Evolutionary conservation across 2,113 vertebrate species (phyloP), one percentile per base, ranked within the genome.

Genomic region (Patagioenas fasciata): DNA sequence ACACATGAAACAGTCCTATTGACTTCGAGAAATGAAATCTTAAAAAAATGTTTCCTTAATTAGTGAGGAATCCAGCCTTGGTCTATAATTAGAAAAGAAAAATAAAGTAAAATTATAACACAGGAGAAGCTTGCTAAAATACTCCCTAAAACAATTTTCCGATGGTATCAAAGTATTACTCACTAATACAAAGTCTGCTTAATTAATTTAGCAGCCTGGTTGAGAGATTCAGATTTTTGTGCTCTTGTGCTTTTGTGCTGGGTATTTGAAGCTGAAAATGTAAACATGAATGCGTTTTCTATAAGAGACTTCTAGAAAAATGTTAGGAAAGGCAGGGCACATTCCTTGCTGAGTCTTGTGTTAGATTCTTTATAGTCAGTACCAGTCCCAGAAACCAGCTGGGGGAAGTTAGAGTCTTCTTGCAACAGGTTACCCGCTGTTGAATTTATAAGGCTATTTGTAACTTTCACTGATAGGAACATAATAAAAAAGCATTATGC

Each of bases 251-350:
- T 96, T 96, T 96, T 96, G 80, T 96, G 74, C 71, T 64, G 80
- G 51, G 21, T 91, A 87, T 96, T 91, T 91, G 96, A 97, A 96
- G 95, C 88, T 92, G 91, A 94, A 96, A 84, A 93, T 89, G 54
- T 88, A 91, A 95, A 92, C 77, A 87, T 57, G 87, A 97, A 70
- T 94, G 53, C 51, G 50, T 94, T 94, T 95, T 93, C 75, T 93
- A 4, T 91, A 53, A 71, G 13, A 62, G 77, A 78, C 85, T 95
- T 85, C 51, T 44, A 78, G 73, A 95, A 84, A 80, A 85, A 91
- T 88, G 72, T 85, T 42, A 75, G 80, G 75, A 81, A 87, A 96
- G 71, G 85, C 56, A 97, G 86, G 95, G 73, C 75, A 80, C 83
- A 92, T 69, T 95, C 91, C 81, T 88, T 56, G 29, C 69, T 83